A percentile compares a stretch with the other conserved stretches of the same genome.
Conservation (phyloP, 1,140 invertebrate species). For the Trinorchestia longiramus region DNA sequence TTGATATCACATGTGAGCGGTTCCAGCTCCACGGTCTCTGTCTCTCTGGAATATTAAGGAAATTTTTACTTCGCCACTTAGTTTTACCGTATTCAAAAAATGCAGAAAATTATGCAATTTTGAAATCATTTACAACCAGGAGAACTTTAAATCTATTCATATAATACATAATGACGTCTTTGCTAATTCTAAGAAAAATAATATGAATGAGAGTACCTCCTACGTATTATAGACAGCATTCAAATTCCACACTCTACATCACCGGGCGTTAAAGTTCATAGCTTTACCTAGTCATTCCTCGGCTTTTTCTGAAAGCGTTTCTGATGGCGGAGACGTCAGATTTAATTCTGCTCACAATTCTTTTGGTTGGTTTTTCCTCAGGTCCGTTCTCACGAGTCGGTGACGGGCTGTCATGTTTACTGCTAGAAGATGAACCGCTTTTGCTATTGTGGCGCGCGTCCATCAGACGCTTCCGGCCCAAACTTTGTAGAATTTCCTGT, state of each 20-base stretch:
- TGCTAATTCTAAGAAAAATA: background rate
- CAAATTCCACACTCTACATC: background rate
- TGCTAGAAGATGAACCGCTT: conserved; percentile 58
- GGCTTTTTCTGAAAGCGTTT: conserved; percentile 77
- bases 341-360: conserved; percentile 83
- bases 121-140: background rate
- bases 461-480: conserved; percentile 88
- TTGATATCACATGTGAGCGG: conserved; percentile 22
- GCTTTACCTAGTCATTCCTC: conserved; percentile 67
- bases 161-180: background rate
- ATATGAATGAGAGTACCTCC: background rate
- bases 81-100: background rate
- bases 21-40: conserved; percentile 56
- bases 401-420: conserved; percentile 58
- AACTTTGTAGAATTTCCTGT: conserved; percentile 81
- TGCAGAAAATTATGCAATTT: background rate
- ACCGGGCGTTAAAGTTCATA: background rate
- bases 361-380: conserved; percentile 65
- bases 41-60: conserved; percentile 32
- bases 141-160: background rate
- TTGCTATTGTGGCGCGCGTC: conserved; percentile 76
- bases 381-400: conserved; percentile 58
- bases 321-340: conserved; percentile 84
- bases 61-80: background rate
- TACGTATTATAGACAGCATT: background rate